Evolutionary conservation across 2,113 vertebrate genomes (phyloP).

Genomic region (Dasypus novemcinctus): DNA sequence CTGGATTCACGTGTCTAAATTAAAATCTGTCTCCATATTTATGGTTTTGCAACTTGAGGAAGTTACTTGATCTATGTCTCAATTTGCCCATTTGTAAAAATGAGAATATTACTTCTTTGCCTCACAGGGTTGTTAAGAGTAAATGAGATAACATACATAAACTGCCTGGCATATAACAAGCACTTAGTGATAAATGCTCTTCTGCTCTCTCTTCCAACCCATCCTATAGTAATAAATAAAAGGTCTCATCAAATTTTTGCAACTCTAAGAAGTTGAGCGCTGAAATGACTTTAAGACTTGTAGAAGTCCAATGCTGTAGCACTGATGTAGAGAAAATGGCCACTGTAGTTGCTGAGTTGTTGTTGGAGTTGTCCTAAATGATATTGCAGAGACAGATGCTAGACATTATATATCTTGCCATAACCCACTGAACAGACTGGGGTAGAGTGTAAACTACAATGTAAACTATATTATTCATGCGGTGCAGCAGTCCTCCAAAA

Average conservation of each 20-base stretch:
- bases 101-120: conserved; percentile 11
- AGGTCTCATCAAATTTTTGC: background rate
- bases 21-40: background rate
- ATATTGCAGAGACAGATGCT: too few species aligned
- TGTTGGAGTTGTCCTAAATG: too few species aligned
- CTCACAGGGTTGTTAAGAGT: background rate
- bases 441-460: too few species aligned
- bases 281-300: conserved; percentile 37
- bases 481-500: too few species aligned
- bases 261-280: conserved; percentile 14
- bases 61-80: background rate
- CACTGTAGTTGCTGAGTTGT: too few species aligned
- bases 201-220: background rate
- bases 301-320: too few species aligned
- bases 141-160: background rate
- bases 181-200: background rate
- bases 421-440: too few species aligned
- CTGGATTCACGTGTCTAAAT: background rate
- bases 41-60: background rate
- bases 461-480: too few species aligned
- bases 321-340: too few species aligned
- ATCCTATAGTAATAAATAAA: conserved; percentile 14
- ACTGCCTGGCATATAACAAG: background rate
- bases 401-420: too few species aligned
- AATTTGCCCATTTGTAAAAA: background rate